Percentiles rank a stretch among this genome's conserved stretches.
phyloP scores from a whole-genome alignment of 2,797 vertebrate species.

The Erpetoichthys calabaricus region DNA sequence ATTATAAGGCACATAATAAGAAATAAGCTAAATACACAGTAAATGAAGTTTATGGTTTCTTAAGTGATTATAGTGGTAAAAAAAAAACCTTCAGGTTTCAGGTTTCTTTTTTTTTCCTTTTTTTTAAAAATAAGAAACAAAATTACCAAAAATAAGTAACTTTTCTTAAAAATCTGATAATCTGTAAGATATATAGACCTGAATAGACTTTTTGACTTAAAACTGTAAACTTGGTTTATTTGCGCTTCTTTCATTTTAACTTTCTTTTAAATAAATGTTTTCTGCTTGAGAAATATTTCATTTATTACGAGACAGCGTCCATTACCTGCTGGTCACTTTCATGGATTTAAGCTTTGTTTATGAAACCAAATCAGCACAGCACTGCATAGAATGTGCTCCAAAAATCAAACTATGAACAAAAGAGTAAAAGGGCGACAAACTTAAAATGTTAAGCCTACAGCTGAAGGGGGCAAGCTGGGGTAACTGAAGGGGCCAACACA shows the following conservation, averaged over 20 bases:
- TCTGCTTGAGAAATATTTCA: slow-evolving; percentile 10
- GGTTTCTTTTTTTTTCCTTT: slow-evolving; percentile 41
- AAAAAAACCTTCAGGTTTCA: slow-evolving; percentile 50
- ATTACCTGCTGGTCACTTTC: slow-evolving; percentile 20
- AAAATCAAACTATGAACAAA: no score
- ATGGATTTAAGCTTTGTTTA: neutral
- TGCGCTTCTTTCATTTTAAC: slow-evolving; percentile 20
- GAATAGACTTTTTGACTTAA: slow-evolving; percentile 53
- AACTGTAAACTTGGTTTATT: slow-evolving; percentile 54
- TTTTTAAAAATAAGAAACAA: slow-evolving; percentile 44
- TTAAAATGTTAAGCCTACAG: slow-evolving; percentile 26
- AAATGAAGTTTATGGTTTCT: slow-evolving; percentile 53
- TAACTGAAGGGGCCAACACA: no score
- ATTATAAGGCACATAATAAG: slow-evolving; percentile 73
- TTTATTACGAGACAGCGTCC: slow-evolving; percentile 17
- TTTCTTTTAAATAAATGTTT: slow-evolving; percentile 12
- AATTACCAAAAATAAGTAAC: slow-evolving; percentile 66
- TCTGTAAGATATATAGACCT: slow-evolving; percentile 56
- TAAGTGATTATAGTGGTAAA: slow-evolving; percentile 60
- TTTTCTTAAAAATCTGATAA: slow-evolving; percentile 63
- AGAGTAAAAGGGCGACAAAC: neutral
- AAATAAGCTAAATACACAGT: slow-evolving; percentile 63
- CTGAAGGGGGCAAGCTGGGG: neutral
- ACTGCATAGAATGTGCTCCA: neutral
- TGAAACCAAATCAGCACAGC: slow-evolving; percentile 5